Base-by-base conservation (phyloP, 2,888 invertebrate genomes). In the Cosmopolites sordidus region DNA sequence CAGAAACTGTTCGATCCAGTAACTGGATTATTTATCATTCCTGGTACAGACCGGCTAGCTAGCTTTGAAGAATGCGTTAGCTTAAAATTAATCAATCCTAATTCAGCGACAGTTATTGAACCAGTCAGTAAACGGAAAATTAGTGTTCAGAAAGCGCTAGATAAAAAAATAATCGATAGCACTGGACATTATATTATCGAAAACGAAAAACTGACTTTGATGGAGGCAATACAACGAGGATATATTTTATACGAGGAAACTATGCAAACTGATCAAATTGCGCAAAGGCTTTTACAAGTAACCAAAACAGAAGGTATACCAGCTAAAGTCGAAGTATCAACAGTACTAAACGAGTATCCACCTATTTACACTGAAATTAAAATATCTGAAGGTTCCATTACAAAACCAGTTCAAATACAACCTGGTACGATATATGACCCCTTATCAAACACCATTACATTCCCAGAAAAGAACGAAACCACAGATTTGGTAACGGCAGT, bases 1-100 rank as follows among this genome's bases (percentile, higher is more conserved):
- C 84, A 86, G 67, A 85, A 84, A 48, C 73, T 92, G 2, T 89
- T 95, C 63, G 89, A 96, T 72, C 87, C 94, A 1, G 76, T 81
- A 0, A 84, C 83, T 1, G 96, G 97, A 1, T 75, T 89, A 29
- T 92, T 96, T 64, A 83, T 85, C 12, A 89, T 96, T 59, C 90
- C 91, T 1, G 88, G 88, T 11, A 92, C 93, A 4, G 92, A 93
- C 69, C 79, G 91, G 61, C 76, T 87, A 48, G 83, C 92, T 40
- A 86, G 88, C 54, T 86, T 96, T 62, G 86, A 89, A 70, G 94
- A 95, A 72, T 92, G 95, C 62, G 78, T 97, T 39, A 84, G 86
- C 64, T 78, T 92, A 55, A 85, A 89, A 68, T 84, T 97, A 16
- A 87, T 97, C 41, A 88, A 94, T 73, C 82, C 88, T 12, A 78